Percentiles rank a stretch among this genome's conserved stretches.
These are phyloP conservation scores for Poecilia gillii DNA, from an alignment of 2,797 vertebrate species.

Conservation along the genomic window DNA sequence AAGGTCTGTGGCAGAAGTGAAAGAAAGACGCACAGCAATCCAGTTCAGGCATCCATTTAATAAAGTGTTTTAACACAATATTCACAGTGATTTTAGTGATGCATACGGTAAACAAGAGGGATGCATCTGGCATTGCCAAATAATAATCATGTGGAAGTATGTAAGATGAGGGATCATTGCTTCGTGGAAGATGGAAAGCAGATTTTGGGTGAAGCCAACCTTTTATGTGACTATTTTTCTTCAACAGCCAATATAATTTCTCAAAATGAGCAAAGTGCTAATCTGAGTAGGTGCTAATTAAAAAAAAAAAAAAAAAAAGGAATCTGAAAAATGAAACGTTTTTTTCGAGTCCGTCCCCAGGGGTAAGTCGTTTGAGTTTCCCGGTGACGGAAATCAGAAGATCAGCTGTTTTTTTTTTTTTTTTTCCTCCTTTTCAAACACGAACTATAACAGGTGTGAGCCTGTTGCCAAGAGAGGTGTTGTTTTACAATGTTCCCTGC, in stretches of 20 bases:
- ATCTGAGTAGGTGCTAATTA: not conserved
- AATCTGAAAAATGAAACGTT: not conserved
- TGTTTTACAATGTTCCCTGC: slow-evolving; percentile 38
- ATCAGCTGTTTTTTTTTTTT: not conserved
- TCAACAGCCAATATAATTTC: not conserved
- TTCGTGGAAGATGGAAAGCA: slow-evolving; percentile 12
- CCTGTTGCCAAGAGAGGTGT: slow-evolving; percentile 33
- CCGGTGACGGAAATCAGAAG: not conserved
- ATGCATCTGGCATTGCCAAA: slow-evolving; percentile 1
- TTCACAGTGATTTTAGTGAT: not conserved
- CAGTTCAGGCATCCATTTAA: slow-evolving; percentile 2
- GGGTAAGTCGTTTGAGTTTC: not conserved
- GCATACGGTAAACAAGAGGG: not conserved
- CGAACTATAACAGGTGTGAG: slow-evolving; percentile 42
- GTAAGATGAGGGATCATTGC: slow-evolving; percentile 12
- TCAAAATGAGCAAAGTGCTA: not conserved
- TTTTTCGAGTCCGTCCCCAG: not conserved
- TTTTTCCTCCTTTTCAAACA: not conserved
- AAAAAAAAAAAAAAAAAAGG: not conserved
- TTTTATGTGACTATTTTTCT: not conserved
- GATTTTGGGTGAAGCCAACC: slow-evolving; percentile 5
- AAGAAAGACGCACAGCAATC: slow-evolving; percentile 4
- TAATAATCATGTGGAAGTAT: slow-evolving; percentile 23
- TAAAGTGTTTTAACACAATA: not conserved
- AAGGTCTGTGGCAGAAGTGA: not conserved